A percentile compares a stretch with the other conserved stretches of the same genome.
phyloP scores from a whole-genome alignment of 2,888 invertebrate genomes.

The Thecophora atra region DNA sequence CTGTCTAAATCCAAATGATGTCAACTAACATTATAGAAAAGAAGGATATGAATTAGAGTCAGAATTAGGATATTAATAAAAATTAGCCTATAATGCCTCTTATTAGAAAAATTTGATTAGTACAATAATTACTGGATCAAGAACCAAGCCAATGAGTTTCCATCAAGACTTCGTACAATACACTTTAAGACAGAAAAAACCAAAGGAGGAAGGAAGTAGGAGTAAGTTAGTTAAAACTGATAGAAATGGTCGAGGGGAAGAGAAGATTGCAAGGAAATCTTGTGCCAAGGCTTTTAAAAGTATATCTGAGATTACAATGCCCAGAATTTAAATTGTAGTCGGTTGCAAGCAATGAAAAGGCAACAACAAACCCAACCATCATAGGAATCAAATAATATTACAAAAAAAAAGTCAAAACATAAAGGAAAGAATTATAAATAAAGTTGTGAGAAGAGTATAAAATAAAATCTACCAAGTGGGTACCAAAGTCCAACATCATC shows the following conservation, averaged over 20 bases:
- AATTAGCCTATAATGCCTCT: too few relatives aligned
- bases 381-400: neutral
- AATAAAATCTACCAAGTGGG: constrained; percentile 4
- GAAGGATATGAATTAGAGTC: too few relatives aligned
- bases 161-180: too few relatives aligned
- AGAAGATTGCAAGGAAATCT: neutral
- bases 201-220: too few relatives aligned
- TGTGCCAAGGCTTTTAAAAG: constrained; percentile 31
- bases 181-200: too few relatives aligned
- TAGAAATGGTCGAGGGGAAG: neutral
- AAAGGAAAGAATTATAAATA: neutral
- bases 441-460: neutral
- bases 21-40: too few relatives aligned
- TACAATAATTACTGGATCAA: too few relatives aligned
- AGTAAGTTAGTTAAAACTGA: too few relatives aligned
- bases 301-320: constrained; percentile 31
- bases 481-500: neutral
- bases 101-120: too few relatives aligned
- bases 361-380: neutral
- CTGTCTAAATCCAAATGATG: too few relatives aligned
- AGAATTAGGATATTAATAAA: too few relatives aligned
- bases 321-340: constrained; percentile 25
- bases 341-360: constrained; percentile 7
- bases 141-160: too few relatives aligned
- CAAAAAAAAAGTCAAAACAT: neutral